phyloP scores from a whole-genome alignment of 1,140 invertebrate genomes.

The Drosophila triauraria region DNA sequence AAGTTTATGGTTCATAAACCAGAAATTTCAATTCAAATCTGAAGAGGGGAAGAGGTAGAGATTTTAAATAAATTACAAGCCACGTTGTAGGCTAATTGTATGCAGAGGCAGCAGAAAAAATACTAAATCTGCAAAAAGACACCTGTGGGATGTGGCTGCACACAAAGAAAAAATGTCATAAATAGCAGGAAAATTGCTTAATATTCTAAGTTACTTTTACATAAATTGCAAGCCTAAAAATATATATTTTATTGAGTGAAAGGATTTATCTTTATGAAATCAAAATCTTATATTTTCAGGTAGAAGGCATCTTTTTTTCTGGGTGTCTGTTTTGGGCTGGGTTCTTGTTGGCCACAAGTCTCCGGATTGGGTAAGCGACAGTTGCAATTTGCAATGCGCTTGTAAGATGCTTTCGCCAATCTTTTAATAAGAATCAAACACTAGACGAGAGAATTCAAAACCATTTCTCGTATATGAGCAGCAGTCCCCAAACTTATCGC shows the following conservation, averaged over 20 bases:
- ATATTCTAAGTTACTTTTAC: not conserved
- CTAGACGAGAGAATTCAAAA: slow-evolving; percentile 83
- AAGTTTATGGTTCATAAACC: slow-evolving; percentile 75
- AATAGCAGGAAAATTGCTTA: not conserved
- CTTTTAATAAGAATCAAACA: slow-evolving; percentile 84
- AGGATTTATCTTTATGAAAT: too few relatives aligned
- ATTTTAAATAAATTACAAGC: slow-evolving; percentile 72
- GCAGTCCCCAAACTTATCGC: slow-evolving; percentile 73
- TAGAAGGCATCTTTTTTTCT: not conserved
- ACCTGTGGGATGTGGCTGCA: slow-evolving; percentile 48
- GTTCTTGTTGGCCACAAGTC: slow-evolving; percentile 26
- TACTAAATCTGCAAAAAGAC: slow-evolving; percentile 14
- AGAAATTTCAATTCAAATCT: slow-evolving; percentile 58
- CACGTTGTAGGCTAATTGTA: slow-evolving; percentile 78
- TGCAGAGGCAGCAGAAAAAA: slow-evolving; percentile 54
- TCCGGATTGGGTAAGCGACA: slow-evolving; percentile 56
- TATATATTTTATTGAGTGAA: too few relatives aligned
- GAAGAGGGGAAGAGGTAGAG: slow-evolving; percentile 14
- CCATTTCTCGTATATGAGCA: slow-evolving; percentile 78
- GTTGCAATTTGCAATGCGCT: slow-evolving; percentile 71
- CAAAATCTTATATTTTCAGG: too few relatives aligned
- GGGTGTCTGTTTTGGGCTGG: slow-evolving; percentile 60
- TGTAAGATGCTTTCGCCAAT: slow-evolving; percentile 81
- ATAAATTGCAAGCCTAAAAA: not conserved
- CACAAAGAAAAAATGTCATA: not conserved